These are phyloP conservation scores for Luidia sarsii DNA, from an alignment of 53 echinoderm and acorn worm genomes.

Conservation along the genomic window DNA sequence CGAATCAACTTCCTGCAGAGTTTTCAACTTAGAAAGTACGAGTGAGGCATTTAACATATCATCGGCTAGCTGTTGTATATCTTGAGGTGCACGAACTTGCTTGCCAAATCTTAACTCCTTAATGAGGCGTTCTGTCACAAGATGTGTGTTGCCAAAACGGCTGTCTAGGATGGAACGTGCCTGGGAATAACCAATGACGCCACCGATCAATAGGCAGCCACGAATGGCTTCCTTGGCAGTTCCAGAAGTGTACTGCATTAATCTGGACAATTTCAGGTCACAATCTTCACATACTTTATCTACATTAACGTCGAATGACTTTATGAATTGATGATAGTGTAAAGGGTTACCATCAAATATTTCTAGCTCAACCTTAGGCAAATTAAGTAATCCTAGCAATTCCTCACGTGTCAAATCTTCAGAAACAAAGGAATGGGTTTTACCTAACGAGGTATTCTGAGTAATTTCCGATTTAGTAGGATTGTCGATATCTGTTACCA, in stretches of 20 bases:
- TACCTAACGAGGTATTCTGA: slow-evolving; percentile 2
- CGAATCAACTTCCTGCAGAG: slow-evolving; percentile 33
- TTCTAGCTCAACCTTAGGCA: too few species aligned
- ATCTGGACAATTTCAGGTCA: slow-evolving; percentile 39
- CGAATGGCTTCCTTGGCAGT: too few species aligned
- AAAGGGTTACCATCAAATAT: too few species aligned
- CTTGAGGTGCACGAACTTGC: slow-evolving; percentile 24
- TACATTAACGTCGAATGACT: too few species aligned
- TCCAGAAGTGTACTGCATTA: slow-evolving; percentile 63
- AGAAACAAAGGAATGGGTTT: background rate
- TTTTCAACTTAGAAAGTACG: slow-evolving; percentile 19
- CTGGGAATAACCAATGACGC: slow-evolving; percentile 17
- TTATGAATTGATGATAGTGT: slow-evolving; percentile 48
- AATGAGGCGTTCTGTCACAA: too few species aligned
- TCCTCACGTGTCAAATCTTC: slow-evolving; percentile 39
- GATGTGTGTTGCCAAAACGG: slow-evolving; percentile 27
- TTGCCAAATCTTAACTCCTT: slow-evolving; percentile 36
- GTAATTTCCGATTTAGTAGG: slow-evolving; percentile 1
- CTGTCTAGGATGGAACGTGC: slow-evolving; percentile 17
- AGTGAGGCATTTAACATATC: slow-evolving; percentile 23
- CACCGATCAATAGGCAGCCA: too few species aligned
- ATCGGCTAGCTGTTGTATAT: slow-evolving; percentile 48
- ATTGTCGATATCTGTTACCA: background rate
- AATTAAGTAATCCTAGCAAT: too few species aligned
- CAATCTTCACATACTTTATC: too few species aligned